Evolutionary conservation across 2,888 invertebrate genomes (phyloP).

Genomic region (Serrognathus titanus): DNA sequence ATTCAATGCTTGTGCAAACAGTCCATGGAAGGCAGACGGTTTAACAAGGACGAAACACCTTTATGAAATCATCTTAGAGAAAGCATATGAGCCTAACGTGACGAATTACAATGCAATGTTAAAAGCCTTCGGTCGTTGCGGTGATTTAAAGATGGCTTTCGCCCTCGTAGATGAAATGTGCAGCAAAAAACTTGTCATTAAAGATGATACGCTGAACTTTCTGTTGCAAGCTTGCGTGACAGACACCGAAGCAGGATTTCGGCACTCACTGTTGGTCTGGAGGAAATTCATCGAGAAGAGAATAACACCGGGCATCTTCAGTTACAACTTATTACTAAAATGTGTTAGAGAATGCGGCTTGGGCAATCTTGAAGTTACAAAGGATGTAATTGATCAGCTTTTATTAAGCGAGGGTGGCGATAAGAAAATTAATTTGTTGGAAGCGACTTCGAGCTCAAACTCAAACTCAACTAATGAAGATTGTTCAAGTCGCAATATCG

Average conservation of each 20-base stretch:
- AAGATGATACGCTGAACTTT: conserved; percentile 71
- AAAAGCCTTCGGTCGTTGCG: conserved; percentile 84
- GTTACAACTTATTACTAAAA: conserved; percentile 78
- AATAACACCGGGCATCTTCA: conserved; percentile 66
- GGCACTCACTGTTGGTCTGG: conserved; percentile 83
- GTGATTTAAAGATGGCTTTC: conserved; percentile 75
- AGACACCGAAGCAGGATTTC: conserved; percentile 75
- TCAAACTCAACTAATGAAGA: background rate
- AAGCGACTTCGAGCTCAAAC: background rate
- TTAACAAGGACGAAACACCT: conserved; percentile 65
- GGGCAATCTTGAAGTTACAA: conserved; percentile 61
- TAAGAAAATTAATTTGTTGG: background rate
- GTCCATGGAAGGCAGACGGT: conserved; percentile 66
- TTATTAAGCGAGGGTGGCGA: conserved; percentile 11
- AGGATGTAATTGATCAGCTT: conserved; percentile 44
- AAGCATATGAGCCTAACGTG: conserved; percentile 65
- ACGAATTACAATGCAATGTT: conserved; percentile 86
- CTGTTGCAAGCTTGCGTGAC: conserved; percentile 81
- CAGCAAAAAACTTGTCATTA: conserved; percentile 58
- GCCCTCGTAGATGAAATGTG: conserved; percentile 81
- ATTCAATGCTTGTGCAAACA: conserved; percentile 85
- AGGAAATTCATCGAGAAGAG: conserved; percentile 67
- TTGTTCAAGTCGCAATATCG: background rate
- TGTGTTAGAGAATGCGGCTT: conserved; percentile 78
- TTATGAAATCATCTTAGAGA: conserved; percentile 65